Percentiles rank a stretch among this genome's conserved stretches.
These are phyloP conservation scores for Formica exsecta DNA, from an alignment of 1,140 invertebrate genomes.

Conservation along the genomic window DNA sequence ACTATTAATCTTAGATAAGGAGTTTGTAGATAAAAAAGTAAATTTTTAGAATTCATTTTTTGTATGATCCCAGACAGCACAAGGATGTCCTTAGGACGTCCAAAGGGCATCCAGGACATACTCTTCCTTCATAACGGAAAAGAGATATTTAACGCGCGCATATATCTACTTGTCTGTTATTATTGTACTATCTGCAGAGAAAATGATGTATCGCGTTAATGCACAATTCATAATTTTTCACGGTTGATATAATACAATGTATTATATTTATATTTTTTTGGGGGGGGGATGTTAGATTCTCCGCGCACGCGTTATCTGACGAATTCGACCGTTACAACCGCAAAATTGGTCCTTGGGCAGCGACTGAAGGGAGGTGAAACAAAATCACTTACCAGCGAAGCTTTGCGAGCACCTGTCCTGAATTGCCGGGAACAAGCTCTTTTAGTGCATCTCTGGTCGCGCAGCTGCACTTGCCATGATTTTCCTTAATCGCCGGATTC, in stretches of 20 bases:
- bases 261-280: background rate
- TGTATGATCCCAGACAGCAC: too few species aligned
- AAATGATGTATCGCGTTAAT: background rate
- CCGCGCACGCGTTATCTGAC: slow-evolving; percentile 23
- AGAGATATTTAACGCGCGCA: background rate
- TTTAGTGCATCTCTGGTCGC: slow-evolving; percentile 16
- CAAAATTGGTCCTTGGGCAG: slow-evolving; percentile 33
- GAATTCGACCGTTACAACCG: slow-evolving; percentile 67
- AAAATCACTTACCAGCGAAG: slow-evolving; percentile 64
- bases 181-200: background rate
- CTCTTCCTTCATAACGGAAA: background rate
- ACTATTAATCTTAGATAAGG: background rate
- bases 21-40: too few species aligned
- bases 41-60: background rate
- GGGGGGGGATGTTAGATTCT: background rate
- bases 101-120: too few species aligned
- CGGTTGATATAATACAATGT: slow-evolving; percentile 7
- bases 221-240: slow-evolving; percentile 17
- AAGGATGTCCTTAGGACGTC: too few species aligned
- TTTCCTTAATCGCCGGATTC: slow-evolving; percentile 52
- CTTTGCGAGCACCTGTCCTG: slow-evolving; percentile 54
- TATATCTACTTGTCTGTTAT: background rate
- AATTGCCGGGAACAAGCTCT: slow-evolving; percentile 18
- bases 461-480: slow-evolving; percentile 62
- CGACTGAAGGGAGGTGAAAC: slow-evolving; percentile 3